A percentile compares a stretch with the other conserved stretches of the same genome.
phyloP scores from a whole-genome alignment of 2,888 invertebrate species.

The Aspidapion aeneum region DNA sequence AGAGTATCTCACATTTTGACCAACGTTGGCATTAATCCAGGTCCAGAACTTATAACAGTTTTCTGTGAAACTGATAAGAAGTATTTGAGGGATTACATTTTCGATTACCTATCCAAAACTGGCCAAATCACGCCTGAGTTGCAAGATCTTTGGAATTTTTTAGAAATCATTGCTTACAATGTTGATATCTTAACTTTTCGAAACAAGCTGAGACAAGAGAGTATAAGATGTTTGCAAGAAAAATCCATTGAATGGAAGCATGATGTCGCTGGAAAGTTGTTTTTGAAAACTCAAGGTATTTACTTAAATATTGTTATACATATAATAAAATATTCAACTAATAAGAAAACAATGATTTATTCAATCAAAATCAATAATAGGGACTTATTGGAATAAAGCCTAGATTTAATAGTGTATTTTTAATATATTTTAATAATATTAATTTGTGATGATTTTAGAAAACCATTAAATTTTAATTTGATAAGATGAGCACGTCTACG shows the following conservation, averaged over 20 bases:
- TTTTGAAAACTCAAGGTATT: slow-evolving; percentile 58
- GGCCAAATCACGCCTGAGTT: slow-evolving; percentile 42
- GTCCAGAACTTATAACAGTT: slow-evolving; percentile 54
- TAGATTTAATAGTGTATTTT: too few species aligned
- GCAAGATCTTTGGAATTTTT: slow-evolving; percentile 46
- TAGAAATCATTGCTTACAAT: slow-evolving; percentile 38
- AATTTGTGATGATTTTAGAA: background rate
- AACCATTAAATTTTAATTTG: too few species aligned
- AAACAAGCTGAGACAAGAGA: slow-evolving; percentile 27
- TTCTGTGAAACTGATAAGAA: slow-evolving; percentile 58
- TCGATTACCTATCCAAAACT: slow-evolving; percentile 59
- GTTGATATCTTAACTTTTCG: slow-evolving; percentile 24
- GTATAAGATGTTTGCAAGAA: slow-evolving; percentile 38
- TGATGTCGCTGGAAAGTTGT: slow-evolving; percentile 55
- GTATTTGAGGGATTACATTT: slow-evolving; percentile 61
- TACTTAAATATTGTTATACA: too few species aligned
- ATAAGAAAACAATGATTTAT: too few species aligned
- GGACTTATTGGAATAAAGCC: too few species aligned
- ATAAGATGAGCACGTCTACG: too few species aligned
- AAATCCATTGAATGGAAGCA: slow-evolving; percentile 54
- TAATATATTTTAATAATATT: too few species aligned
- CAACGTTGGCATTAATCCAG: slow-evolving; percentile 59
- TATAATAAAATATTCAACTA: too few species aligned
- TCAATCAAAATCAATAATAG: too few species aligned
- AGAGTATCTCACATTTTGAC: slow-evolving; percentile 61